phyloP scores from a whole-genome alignment of 2,888 invertebrate species.

The Lamellibrachia satsuma region DNA sequence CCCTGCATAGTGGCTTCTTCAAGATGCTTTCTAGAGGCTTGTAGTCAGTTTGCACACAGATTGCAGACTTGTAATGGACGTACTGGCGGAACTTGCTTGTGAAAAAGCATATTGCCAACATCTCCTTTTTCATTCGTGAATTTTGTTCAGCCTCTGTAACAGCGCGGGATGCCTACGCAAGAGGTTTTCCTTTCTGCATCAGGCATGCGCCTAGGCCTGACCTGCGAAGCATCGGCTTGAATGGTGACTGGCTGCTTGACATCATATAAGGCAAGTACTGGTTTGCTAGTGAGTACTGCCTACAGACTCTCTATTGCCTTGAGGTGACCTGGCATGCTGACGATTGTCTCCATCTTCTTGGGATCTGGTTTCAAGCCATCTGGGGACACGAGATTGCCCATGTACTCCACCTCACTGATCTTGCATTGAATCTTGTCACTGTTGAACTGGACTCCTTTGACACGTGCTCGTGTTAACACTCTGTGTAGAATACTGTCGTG shows the following conservation, averaged over 20 bases:
- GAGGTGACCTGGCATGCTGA: constrained; percentile 40
- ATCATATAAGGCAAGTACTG: not conserved
- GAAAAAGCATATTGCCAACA: constrained; percentile 42
- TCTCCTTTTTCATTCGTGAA: constrained; percentile 40
- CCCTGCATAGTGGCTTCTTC: too few species aligned
- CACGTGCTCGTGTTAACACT: constrained; percentile 22
- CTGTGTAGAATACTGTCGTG: constrained; percentile 39
- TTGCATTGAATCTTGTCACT: constrained; percentile 28
- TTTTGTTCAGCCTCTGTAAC: constrained; percentile 40
- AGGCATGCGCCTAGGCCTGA: constrained; percentile 42
- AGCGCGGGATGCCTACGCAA: constrained; percentile 41
- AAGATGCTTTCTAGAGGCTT: not conserved
- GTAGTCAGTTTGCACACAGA: constrained; percentile 41
- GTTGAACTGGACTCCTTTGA: constrained; percentile 27
- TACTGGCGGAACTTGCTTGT: constrained; percentile 40
- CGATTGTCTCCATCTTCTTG: constrained; percentile 39
- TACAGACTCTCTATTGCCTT: not conserved
- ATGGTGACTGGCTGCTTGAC: not conserved
- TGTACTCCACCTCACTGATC: constrained; percentile 21
- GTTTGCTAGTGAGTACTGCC: not conserved
- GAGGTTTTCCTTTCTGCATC: constrained; percentile 39
- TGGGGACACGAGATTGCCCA: constrained; percentile 17
- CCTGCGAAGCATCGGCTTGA: not conserved
- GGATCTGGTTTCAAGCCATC: constrained; percentile 39
- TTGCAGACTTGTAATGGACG: constrained; percentile 39